Evolutionary conservation across 1,140 invertebrate genomes (phyloP), one percentile per base, ranked within the genome.

Genomic region (Brachionus asplanchnoidis): DNA sequence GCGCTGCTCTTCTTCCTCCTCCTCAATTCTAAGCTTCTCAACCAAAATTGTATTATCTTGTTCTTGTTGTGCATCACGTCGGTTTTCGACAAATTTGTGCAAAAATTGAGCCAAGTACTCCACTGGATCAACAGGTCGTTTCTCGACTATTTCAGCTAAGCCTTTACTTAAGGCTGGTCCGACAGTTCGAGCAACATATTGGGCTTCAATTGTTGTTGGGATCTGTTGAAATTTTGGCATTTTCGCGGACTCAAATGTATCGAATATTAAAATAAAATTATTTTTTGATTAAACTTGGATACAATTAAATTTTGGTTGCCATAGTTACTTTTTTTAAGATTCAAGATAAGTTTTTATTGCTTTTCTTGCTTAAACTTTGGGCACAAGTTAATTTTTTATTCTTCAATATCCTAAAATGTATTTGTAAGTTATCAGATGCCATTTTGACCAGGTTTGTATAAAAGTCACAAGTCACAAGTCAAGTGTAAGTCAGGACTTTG

Each of bases 61-160:
- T 20, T 68, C 82, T 11, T 53, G 12, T 46, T 84, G 11, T 7
- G 17, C n/a, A 3, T 46, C 82, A n/a, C 46, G 40, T 46, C 23
- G 6, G 20, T 84, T 84, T 26, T 84, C 82, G 44, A 84, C 68
- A 56, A 44, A 40, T 70, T 84, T 84, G 26, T 50, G 36, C 26
- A 84, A 60, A 70, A 40, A 84, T 1, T 50, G 46, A 20, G 60
- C 82, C 23, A 84, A 56, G 28, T 70, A 84, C 17, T 84, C 82
- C 20, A 84, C 65, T 20, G 82, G 82, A 84, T 84, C 82, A 32
- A 68, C 60, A 44, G 82, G 82, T 5, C 82, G 60, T 36, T 60
- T 53, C 17, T 84, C 60, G 9, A 84, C 46, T 32, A 84, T 84
- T 84, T 84, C 82, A 40, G 82, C 65, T 23, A 84, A 23, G 17